Percentiles rank a stretch among this genome's conserved stretches.
Conservation (phyloP, 1,140 invertebrate species). For the Diorhabda carinulata region DNA sequence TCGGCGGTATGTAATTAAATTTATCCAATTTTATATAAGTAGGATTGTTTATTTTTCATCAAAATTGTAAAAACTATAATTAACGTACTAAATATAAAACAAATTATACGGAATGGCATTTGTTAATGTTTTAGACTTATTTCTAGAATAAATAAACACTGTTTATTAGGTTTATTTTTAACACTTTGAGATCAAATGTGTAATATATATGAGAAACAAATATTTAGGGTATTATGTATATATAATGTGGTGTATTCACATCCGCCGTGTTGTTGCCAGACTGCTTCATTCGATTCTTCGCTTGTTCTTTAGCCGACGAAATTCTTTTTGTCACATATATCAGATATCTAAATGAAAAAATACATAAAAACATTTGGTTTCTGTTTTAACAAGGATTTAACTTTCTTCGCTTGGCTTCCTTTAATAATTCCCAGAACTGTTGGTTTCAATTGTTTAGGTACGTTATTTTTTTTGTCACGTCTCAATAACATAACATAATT, state of each 20-base stretch:
- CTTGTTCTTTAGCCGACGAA: neutral
- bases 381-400: neutral
- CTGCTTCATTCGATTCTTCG: neutral
- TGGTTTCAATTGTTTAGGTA: neutral
- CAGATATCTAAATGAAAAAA: constrained; percentile 3
- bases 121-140: constrained; percentile 14
- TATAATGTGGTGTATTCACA: constrained; percentile 11
- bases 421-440: neutral
- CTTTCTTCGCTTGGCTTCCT: neutral
- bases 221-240: constrained; percentile 16
- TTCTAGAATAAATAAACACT: constrained; percentile 12
- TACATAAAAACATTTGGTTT: constrained; percentile 3
- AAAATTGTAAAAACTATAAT: constrained; percentile 13
- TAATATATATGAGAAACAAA: constrained; percentile 17
- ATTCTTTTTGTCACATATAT: constrained; percentile 3
- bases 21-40: constrained; percentile 1
- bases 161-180: constrained; percentile 17
- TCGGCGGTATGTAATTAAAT: neutral
- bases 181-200: constrained; percentile 17
- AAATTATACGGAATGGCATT: constrained; percentile 12
- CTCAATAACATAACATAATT: no score
- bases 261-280: constrained; percentile 12
- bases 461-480: no score
- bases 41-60: constrained; percentile 7
- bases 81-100: constrained; percentile 12